Base-by-base conservation (phyloP, 2,888 invertebrate species). In the Slavum lentiscoides region DNA sequence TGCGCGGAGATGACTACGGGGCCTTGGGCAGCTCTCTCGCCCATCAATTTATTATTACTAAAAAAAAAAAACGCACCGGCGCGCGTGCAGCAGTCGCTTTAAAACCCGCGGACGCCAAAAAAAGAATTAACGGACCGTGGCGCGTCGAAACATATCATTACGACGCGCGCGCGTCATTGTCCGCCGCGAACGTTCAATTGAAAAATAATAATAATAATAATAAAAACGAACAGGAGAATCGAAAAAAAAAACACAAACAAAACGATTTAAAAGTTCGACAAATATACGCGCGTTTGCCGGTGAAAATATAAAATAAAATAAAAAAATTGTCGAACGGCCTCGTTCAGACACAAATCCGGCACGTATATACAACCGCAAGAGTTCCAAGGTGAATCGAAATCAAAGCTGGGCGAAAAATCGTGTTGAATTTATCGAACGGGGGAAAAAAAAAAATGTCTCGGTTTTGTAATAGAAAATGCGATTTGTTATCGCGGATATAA, bases 51-150 rank as follows among this genome's bases (percentile, higher is more conserved):
- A 58, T 53, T 59, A 30, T 30, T 30, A 30, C 4, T 43, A 72
- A 49, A 23, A 17, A 49, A 21, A 49, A 11, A 49, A 7, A 49
- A n/a, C n/a, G n/a, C n/a, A n/a, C n/a, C 13, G 13, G 11, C 11
- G n/a, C 30, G 30, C 30, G 37, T 53, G 53, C 23, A 30, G 15
- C 15, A 37, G 13, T 49, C 13, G 55, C 66, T 49, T 13, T 75
- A 75, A 75, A 30, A 30, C 30, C 30, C 30, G 59, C 59, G 68
- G 76, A 76, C 23, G 76, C 68, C 15, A 68, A 76, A 49, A 67
- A 58, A 55, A 30, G 68, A 76, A 59, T 67, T 68, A 68, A 76
- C 76, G 68, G 68, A 68, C 76, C 76, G 68, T 68, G 49, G 49
- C 59, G 49, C 59, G 19, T 68, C 23, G 39, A 66, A 67, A 67